Base-by-base conservation (phyloP, 2,888 invertebrate genomes). In the Netelia melanura region DNA sequence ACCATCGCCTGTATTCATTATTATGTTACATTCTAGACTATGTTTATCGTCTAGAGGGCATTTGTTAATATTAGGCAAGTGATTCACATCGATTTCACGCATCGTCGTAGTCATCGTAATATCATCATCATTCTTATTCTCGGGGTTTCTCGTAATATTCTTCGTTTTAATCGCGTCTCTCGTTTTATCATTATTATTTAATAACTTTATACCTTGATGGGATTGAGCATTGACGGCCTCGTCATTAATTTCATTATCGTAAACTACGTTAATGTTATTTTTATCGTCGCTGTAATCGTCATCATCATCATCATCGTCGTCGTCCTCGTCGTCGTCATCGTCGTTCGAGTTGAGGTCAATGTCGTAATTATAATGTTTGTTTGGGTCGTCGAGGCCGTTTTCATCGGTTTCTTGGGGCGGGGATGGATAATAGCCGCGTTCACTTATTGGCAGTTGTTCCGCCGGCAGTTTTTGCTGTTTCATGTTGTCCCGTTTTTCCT, bases 21-120 rank as follows among this genome's bases (percentile, higher is more conserved):
- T 90, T 93, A 93, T 93, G 88, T 92, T 93, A 93, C 93, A 93
- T 90, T 92, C 93, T 93, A 92, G 91, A 92, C 92, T 93, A 92
- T 91, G 90, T 78, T 93, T 92, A 92, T 91, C 91, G 91, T 93
- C 92, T 93, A 93, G 90, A 88, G 91, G 92, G 91, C 89, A 89
- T 86, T 91, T 91, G 88, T 92, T 91, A 91, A 92, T 91, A 91
- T 92, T 92, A 93, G 92, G 93, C 93, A 90, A 90, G 88, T 92
- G 90, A 90, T 92, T 92, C 91, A 92, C 92, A 92, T 93, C 90
- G 91, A 92, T 90, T 90, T 90, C 91, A 89, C 89, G 89, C 89
- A 92, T 88, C 64, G 17, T 74, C 38, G 23, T 30, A 14, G n/a
- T 62, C 72, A 44, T 80, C 56, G 52, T 23, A 9, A 48, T 65